Evolutionary conservation across 1,140 invertebrate species (phyloP).

Genomic region (Acromyrmex charruanus): DNA sequence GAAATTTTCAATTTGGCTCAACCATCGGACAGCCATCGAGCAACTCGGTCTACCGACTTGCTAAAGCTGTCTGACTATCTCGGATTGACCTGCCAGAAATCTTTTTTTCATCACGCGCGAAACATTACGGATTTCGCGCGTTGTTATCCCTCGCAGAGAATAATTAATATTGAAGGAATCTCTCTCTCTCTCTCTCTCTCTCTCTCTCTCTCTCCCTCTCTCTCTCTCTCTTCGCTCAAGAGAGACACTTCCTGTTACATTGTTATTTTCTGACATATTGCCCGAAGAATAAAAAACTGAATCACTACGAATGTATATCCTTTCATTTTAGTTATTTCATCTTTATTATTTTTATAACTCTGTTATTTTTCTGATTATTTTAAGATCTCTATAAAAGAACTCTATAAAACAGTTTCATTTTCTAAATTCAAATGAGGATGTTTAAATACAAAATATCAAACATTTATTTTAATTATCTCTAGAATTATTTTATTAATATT

Average conservation of each 20-base stretch:
- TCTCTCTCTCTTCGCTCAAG: background rate
- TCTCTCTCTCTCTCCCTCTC: no score
- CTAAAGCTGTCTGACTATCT: constrained; percentile 50
- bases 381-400: background rate
- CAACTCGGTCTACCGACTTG: constrained; percentile 38
- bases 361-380: background rate
- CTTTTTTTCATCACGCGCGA: constrained; percentile 17
- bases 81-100: constrained; percentile 49
- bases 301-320: background rate
- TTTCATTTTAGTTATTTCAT: background rate
- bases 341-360: constrained; percentile 13
- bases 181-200: background rate
- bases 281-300: background rate
- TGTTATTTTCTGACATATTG: background rate
- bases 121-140: constrained; percentile 29
- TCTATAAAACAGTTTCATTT: background rate
- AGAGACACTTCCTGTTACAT: background rate
- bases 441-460: background rate
- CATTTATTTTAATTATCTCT: background rate
- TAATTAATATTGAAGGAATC: constrained; percentile 40
- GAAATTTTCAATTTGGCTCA: constrained; percentile 77
- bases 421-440: background rate
- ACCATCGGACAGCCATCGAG: constrained; percentile 57
- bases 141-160: background rate
- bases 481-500: background rate